These are phyloP conservation scores for Tragelaphus oryx DNA, from an alignment of 2,797 vertebrate genomes.

Conservation along the genomic window DNA sequence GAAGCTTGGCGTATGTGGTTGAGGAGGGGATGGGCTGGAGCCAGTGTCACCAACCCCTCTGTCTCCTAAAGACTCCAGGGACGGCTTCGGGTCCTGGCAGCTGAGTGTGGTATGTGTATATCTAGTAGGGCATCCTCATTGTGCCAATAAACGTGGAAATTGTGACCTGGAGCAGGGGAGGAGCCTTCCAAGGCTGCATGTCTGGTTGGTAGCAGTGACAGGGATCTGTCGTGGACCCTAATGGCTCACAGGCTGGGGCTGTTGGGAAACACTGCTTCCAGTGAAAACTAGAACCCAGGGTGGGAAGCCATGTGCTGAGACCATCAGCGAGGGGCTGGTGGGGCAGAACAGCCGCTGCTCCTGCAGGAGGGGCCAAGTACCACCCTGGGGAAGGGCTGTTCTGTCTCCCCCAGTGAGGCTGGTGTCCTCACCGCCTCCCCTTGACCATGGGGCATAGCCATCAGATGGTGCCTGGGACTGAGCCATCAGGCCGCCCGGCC, in stretches of 20 bases:
- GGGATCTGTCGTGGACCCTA: neutral
- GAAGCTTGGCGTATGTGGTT: neutral
- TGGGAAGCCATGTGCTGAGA: neutral
- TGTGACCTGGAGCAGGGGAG: neutral
- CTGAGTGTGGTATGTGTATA: neutral
- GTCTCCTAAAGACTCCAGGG: neutral
- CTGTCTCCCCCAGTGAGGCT: neutral
- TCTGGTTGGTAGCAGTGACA: neutral
- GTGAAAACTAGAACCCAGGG: neutral
- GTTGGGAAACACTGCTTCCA: neutral
- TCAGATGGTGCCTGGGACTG: neutral
- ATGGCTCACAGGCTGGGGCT: neutral
- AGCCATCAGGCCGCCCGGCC: neutral
- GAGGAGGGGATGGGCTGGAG: neutral
- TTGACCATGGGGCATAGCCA: neutral
- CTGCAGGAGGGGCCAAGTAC: neutral
- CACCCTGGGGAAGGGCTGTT: neutral
- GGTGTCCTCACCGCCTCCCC: rapidly evolving
- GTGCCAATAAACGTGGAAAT: neutral
- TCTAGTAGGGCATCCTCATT: neutral
- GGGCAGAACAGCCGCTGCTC: neutral
- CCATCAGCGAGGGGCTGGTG: neutral
- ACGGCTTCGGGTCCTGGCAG: neutral
- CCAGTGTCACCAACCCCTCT: neutral
- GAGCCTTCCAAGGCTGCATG: neutral